These are phyloP conservation scores for Drosophila repletoides DNA, from an alignment of 1,140 invertebrate genomes.

Conservation along the genomic window DNA sequence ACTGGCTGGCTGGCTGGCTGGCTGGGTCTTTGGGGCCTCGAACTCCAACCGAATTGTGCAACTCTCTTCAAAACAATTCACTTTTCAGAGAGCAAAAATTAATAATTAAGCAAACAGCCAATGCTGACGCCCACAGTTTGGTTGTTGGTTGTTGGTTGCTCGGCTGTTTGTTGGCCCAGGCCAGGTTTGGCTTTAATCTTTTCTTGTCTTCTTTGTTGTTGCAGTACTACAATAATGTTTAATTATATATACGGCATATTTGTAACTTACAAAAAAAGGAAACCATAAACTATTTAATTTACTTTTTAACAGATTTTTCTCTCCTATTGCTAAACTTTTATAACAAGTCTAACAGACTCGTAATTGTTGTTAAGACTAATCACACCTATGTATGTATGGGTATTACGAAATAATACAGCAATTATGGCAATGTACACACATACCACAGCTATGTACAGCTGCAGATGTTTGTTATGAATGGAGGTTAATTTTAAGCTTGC, in stretches of 20 bases:
- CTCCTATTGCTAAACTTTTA: neutral
- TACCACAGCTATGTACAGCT: no score
- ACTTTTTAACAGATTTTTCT: neutral
- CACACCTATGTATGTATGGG: no score
- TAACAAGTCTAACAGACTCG: neutral
- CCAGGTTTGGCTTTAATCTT: neutral
- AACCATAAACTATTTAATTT: slow-evolving; percentile 15
- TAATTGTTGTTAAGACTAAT: neutral
- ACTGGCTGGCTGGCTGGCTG: no score
- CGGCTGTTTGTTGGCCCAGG: neutral
- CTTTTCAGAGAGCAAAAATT: slow-evolving; percentile 19
- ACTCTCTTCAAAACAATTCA: slow-evolving; percentile 17
- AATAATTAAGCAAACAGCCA: slow-evolving; percentile 29
- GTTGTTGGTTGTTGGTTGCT: neutral
- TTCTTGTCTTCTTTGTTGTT: slow-evolving; percentile 1
- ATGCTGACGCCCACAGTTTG: slow-evolving; percentile 26
- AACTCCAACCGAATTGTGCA: slow-evolving; percentile 30
- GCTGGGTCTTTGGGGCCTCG: no score
- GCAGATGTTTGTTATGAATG: neutral
- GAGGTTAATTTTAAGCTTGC: no score
- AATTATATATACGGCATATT: slow-evolving; percentile 24
- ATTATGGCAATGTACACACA: no score
- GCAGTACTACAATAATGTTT: neutral
- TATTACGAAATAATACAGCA: neutral
- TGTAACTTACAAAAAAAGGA: slow-evolving; percentile 4